phyloP scores from a whole-genome alignment of 2,113 vertebrate genomes.

The Rhegmatorhina hoffmannsi region DNA sequence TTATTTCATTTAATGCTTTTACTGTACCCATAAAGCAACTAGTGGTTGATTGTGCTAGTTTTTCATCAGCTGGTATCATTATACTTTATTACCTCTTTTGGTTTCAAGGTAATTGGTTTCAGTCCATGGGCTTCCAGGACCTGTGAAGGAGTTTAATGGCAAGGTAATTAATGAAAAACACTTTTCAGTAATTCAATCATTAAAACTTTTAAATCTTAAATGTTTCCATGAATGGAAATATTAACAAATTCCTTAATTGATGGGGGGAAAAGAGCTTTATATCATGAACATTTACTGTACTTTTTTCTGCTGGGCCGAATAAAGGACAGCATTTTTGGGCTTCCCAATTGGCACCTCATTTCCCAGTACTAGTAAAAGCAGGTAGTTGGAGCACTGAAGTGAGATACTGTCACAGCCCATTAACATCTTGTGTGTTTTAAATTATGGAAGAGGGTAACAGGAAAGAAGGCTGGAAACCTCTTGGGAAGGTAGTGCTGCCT shows the following conservation, averaged over 20 bases:
- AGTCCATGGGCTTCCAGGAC: slow-evolving; percentile 95
- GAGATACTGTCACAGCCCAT: neutral
- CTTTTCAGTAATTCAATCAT: neutral
- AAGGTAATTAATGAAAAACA: neutral
- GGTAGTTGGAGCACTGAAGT: neutral
- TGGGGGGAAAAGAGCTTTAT: neutral
- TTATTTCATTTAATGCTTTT: neutral
- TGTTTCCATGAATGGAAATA: neutral
- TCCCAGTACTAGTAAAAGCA: neutral
- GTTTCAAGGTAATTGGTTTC: slow-evolving; percentile 89
- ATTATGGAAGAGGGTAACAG: neutral
- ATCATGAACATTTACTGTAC: neutral
- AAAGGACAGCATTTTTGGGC: neutral
- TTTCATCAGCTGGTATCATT: neutral
- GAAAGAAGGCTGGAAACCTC: neutral
- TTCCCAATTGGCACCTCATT: neutral
- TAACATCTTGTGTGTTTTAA: neutral
- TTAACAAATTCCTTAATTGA: neutral
- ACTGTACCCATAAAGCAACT: neutral
- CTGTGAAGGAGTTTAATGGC: slow-evolving; percentile 70
- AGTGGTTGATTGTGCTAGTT: neutral
- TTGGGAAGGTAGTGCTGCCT: neutral
- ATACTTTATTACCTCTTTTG: slow-evolving; percentile 90
- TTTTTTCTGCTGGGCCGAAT: neutral
- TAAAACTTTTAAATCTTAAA: neutral